phyloP scores from a whole-genome alignment of 1,140 invertebrate species.

The Teleopsis dalmanni region DNA sequence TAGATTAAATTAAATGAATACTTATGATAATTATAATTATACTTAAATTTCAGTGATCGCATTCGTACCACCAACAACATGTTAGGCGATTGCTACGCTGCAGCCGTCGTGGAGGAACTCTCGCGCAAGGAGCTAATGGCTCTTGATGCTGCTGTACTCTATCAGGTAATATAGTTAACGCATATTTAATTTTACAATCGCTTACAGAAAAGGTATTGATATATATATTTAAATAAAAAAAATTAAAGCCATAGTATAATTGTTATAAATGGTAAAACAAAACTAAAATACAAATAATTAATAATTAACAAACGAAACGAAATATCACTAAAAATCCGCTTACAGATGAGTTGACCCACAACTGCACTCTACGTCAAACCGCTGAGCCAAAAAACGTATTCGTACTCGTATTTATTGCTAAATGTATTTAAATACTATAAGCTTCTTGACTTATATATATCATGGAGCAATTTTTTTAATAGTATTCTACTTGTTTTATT shows the following conservation, averaged over 20 bases:
- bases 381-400: neutral
- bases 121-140: conserved; percentile 74
- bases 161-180: conserved; percentile 45
- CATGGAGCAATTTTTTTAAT: neutral
- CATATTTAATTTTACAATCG: neutral
- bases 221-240: neutral
- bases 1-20: neutral
- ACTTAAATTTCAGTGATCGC: conserved; percentile 57
- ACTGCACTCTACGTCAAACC: neutral
- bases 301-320: neutral
- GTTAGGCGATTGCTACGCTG: conserved; percentile 80
- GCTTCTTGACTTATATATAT: neutral
- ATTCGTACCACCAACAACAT: conserved; percentile 83
- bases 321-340: conserved; percentile 14
- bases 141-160: conserved; percentile 55
- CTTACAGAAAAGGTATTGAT: too few species aligned
- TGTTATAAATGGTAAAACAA: conserved; percentile 1
- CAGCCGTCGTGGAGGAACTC: conserved; percentile 74
- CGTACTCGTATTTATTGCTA: neutral
- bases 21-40: neutral
- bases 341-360: conserved; percentile 9
- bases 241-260: neutral
- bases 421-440: neutral
- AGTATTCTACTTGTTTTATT: too few species aligned
- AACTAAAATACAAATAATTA: neutral